Conservation (phyloP, 2,797 vertebrate species). For the Epinephelus malabaricus region DNA sequence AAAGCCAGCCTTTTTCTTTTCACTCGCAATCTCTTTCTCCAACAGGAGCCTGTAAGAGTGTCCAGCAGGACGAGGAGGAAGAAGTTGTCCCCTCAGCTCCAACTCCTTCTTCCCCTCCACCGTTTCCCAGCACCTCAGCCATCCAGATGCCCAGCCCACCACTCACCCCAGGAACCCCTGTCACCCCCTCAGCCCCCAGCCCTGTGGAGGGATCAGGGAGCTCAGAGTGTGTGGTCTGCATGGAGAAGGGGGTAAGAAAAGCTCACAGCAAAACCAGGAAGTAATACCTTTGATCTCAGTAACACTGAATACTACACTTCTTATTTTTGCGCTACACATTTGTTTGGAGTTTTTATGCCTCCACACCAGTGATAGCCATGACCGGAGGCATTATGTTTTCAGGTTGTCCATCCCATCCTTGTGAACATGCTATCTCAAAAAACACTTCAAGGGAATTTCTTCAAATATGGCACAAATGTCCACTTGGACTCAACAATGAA, state of each 20-base stretch:
- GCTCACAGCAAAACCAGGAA: not conserved
- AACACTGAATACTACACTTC: not conserved
- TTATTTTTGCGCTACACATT: not conserved
- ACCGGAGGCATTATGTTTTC: too few relatives aligned
- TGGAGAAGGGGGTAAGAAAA: conserved; percentile 91
- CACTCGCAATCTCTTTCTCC: conserved; percentile 14
- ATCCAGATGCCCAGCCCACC: conserved; percentile 49
- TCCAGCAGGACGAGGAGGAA: conserved; percentile 34
- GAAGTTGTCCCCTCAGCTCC: conserved; percentile 36
- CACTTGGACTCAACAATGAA: too few relatives aligned
- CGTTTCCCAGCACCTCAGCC: conserved; percentile 49
- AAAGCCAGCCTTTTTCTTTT: not conserved
- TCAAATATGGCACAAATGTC: too few relatives aligned
- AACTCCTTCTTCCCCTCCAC: not conserved
- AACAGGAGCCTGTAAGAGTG: conserved; percentile 80
- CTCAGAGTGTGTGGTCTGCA: conserved; percentile 95
- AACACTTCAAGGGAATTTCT: too few relatives aligned
- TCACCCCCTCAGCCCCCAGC: conserved; percentile 72
- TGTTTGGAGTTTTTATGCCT: too few relatives aligned
- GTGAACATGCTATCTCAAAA: too few relatives aligned
- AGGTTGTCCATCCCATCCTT: too few relatives aligned
- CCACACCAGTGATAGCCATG: too few relatives aligned
- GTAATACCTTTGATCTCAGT: not conserved
- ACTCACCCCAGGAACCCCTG: conserved; percentile 63
- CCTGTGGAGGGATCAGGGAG: conserved; percentile 81